Percentiles rank a stretch among this genome's conserved stretches.
These are phyloP conservation scores for Zoanthus solanderi DNA, from an alignment of 92 coral and sea anemone genomes.

Conservation along the genomic window DNA sequence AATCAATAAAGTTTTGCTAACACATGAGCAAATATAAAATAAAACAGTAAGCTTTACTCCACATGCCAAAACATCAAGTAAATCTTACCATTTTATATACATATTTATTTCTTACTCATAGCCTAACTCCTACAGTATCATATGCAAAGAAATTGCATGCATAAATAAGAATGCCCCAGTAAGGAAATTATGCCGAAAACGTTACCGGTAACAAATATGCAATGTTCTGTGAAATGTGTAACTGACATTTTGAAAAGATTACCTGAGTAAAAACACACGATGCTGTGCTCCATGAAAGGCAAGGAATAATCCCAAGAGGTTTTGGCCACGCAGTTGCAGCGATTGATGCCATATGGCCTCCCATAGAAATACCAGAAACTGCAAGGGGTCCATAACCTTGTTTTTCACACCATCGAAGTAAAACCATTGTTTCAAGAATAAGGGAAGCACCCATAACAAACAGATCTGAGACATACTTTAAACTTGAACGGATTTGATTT, in stretches of 20 bases:
- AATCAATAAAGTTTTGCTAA: too few relatives aligned
- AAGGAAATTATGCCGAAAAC: too few relatives aligned
- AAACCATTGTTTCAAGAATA: slow-evolving; percentile 85
- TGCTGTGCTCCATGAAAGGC: slow-evolving; percentile 97
- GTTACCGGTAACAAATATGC: too few relatives aligned
- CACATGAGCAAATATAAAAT: too few relatives aligned
- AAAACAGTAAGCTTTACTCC: too few relatives aligned
- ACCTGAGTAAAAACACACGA: slow-evolving; percentile 96
- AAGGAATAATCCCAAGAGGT: slow-evolving; percentile 93
- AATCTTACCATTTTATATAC: too few relatives aligned
- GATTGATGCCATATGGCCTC: slow-evolving; percentile 99
- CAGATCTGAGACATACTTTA: slow-evolving; percentile 86
- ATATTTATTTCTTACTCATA: too few relatives aligned
- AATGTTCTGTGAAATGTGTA: too few relatives aligned
- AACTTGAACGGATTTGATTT: slow-evolving; percentile 88
- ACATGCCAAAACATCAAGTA: too few relatives aligned
- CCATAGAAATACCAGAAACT: slow-evolving; percentile 95
- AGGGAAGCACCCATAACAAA: slow-evolving; percentile 96
- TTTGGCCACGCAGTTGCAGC: slow-evolving; percentile 97
- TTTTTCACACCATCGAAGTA: slow-evolving; percentile 88
- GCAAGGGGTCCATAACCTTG: slow-evolving; percentile 94
- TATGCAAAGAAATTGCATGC: too few relatives aligned
- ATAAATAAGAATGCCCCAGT: too few relatives aligned
- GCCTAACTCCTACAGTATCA: too few relatives aligned
- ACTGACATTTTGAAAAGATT: neutral